phyloP scores from a whole-genome alignment of 1,140 invertebrate genomes.

The Amphibalanus amphitrite region DNA sequence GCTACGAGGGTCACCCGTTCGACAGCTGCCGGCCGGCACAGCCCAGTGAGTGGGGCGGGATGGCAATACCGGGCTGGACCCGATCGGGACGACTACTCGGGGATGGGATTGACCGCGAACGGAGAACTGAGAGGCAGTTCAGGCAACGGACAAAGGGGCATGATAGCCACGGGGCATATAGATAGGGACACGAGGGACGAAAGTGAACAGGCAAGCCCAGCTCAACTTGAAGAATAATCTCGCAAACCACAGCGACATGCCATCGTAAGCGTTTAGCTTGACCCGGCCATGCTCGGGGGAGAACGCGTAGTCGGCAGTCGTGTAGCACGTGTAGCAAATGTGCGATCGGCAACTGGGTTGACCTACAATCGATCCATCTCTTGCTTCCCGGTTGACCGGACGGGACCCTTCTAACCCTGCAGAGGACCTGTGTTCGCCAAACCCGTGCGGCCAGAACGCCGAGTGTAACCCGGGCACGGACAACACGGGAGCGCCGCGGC shows the following conservation, averaged over 20 bases:
- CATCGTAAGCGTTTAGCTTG: neutral
- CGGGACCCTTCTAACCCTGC: neutral
- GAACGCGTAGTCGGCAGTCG: neutral
- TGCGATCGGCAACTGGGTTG: too few species aligned
- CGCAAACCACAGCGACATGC: too few species aligned
- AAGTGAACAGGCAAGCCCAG: too few species aligned
- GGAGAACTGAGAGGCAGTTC: neutral
- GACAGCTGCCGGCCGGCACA: slow-evolving; percentile 30
- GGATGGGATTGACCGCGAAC: too few species aligned
- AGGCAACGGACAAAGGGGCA: too few species aligned
- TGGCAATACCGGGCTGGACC: too few species aligned
- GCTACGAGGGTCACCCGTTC: slow-evolving; percentile 54
- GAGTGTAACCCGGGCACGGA: slow-evolving; percentile 64
- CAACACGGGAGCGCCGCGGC: slow-evolving; percentile 57
- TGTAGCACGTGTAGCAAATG: neutral
- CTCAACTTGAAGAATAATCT: too few species aligned
- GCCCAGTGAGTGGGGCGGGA: neutral
- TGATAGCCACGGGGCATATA: neutral
- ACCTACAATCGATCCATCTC: too few species aligned
- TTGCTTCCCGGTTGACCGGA: neutral
- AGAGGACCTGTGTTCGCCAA: slow-evolving; percentile 56
- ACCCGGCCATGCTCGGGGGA: neutral
- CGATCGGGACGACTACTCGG: too few species aligned
- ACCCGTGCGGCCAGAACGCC: slow-evolving; percentile 65
- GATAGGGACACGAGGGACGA: too few species aligned